These are phyloP conservation scores for Xenus cinereus DNA, from an alignment of 2,113 vertebrate species.

Conservation along the genomic window DNA sequence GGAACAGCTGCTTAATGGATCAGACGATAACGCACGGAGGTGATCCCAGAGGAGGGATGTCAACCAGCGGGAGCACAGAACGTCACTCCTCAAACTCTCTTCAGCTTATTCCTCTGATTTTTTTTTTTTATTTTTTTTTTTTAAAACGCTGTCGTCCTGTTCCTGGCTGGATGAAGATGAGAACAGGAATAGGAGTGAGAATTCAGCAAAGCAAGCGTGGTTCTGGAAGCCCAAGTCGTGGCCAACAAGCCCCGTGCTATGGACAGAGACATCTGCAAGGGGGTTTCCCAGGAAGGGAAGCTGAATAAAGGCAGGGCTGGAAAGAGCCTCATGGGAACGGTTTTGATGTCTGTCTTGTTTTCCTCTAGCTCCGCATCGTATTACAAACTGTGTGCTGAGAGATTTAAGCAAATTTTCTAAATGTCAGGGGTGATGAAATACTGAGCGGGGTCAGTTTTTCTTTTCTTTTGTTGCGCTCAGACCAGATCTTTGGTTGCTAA, in stretches of 20 bases:
- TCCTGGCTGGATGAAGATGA: neutral
- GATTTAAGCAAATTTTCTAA: neutral
- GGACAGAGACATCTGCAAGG: neutral
- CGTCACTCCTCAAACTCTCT: neutral
- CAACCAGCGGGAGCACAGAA: neutral
- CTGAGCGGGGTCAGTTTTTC: neutral
- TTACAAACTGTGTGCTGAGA: neutral
- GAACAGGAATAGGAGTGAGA: neutral
- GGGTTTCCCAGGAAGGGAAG: neutral
- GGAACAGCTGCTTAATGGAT: neutral
- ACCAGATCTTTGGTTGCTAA: neutral
- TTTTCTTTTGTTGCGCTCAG: neutral
- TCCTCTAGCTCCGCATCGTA: neutral
- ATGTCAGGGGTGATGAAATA: neutral
- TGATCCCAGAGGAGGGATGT: neutral
- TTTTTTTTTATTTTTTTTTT: neutral
- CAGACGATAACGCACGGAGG: fast-evolving
- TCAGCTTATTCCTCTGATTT: neutral
- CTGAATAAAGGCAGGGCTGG: neutral
- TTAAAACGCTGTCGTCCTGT: neutral
- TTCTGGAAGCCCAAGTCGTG: neutral
- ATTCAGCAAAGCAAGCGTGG: neutral
- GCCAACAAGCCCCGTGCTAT: neutral
- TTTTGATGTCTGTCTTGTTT: neutral
- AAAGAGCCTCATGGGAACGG: neutral